Conservation (phyloP, 1,140 invertebrate species). For the Sycophila sp. region DNA sequence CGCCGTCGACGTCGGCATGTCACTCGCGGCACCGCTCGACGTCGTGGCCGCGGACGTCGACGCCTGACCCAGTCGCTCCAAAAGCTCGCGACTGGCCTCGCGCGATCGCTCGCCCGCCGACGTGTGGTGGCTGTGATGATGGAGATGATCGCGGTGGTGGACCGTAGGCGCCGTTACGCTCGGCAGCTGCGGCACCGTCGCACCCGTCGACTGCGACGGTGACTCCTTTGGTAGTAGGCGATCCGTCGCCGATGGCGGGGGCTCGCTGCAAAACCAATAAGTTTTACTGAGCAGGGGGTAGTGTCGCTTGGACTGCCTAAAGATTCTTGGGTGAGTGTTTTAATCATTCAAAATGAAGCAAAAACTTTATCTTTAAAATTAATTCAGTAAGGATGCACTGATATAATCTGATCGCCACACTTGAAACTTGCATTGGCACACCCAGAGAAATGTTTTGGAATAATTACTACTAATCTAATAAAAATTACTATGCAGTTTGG, state of each 20-base stretch:
- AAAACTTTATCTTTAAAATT: no score
- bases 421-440: no score
- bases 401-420: no score
- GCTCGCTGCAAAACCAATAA: conserved; percentile 33
- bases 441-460: no score
- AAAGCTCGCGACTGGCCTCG: conserved; percentile 18
- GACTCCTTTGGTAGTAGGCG: neutral
- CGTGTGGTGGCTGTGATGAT: neutral
- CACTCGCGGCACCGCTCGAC: neutral
- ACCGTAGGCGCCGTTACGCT: neutral
- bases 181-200: neutral
- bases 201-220: neutral
- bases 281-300: conserved; percentile 7
- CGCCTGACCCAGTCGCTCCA: conserved; percentile 14
- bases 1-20: neutral
- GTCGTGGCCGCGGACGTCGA: neutral
- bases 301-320: no score
- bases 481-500: no score
- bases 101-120: conserved; percentile 37
- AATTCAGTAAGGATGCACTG: no score
- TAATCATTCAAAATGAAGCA: no score
- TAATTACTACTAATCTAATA: no score
- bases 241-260: neutral
- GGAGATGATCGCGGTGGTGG: conserved; percentile 34
- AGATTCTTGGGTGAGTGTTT: neutral